phyloP scores from a whole-genome alignment of 2,888 invertebrate genomes.

The Psylliodes chrysocephalus region DNA sequence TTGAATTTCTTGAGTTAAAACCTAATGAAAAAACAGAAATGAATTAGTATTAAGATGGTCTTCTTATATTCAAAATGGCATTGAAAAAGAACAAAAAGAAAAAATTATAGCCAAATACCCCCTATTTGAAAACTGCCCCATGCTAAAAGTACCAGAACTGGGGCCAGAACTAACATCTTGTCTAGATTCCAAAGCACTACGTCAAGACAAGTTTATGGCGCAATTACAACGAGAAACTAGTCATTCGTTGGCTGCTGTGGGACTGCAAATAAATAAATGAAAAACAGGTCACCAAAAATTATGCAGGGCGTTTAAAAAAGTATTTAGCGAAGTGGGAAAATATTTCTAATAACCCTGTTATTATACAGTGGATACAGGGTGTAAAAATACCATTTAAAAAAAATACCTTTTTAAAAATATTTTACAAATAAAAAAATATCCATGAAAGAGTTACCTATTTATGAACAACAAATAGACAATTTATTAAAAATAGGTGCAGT shows the following conservation, averaged over 20 bases:
- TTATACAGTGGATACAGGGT: too few relatives aligned
- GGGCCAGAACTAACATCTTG: conserved; percentile 16
- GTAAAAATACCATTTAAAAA: too few relatives aligned
- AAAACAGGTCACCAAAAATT: too few relatives aligned
- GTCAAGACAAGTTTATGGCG: conserved; percentile 24
- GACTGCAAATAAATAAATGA: conserved; percentile 6
- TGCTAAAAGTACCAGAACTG: conserved; percentile 22
- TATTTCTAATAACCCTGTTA: too few relatives aligned
- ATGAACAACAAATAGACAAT: too few relatives aligned
- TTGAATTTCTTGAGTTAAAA: background rate
- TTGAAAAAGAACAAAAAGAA: conserved; percentile 12
- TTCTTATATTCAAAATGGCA: conserved; percentile 2
- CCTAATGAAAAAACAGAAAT: background rate
- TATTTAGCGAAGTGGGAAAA: too few relatives aligned
- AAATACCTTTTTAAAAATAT: too few relatives aligned
- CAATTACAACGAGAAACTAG: conserved; percentile 25
- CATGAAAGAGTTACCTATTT: background rate
- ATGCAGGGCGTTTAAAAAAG: too few relatives aligned
- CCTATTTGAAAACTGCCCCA: conserved; percentile 14
- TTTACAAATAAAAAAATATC: too few relatives aligned
- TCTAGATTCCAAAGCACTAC: background rate
- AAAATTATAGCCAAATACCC: conserved; percentile 26
- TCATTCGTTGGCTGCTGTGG: conserved; percentile 9
- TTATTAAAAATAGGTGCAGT: too few relatives aligned
- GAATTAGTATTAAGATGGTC: conserved; percentile 14